A percentile compares a stretch with the other conserved stretches of the same genome.
Conservation (phyloP, 1,140 invertebrate genomes). For the Platyscapa corneri region DNA sequence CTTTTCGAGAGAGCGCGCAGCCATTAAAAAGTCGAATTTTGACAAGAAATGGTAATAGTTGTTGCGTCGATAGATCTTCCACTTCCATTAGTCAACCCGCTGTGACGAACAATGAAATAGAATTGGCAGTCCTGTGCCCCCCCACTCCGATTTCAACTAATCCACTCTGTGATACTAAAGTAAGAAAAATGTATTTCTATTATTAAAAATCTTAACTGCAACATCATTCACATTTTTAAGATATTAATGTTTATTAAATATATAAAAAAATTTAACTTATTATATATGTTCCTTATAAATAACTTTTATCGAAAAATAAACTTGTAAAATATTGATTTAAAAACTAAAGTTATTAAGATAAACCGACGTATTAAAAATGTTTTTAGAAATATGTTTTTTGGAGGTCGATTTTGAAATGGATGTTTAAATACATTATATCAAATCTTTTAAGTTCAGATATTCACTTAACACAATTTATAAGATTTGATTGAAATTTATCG, state of each 20-base stretch:
- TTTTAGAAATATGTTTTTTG: neutral
- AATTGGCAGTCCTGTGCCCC: slow-evolving; percentile 68
- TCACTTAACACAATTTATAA: neutral
- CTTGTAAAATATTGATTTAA: too few species aligned
- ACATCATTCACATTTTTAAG: too few species aligned
- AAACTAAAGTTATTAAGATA: neutral
- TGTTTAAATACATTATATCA: neutral
- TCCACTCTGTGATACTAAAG: slow-evolving; percentile 66
- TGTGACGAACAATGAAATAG: slow-evolving; percentile 65
- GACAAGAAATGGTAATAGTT: slow-evolving; percentile 65
- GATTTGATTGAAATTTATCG: neutral
- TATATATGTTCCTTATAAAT: too few species aligned
- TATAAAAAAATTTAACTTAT: too few species aligned
- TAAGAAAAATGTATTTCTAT: slow-evolving; percentile 38
- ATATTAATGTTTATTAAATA: too few species aligned
- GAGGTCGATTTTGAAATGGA: neutral
- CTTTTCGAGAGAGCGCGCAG: slow-evolving; percentile 63
- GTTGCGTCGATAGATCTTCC: slow-evolving; percentile 67
- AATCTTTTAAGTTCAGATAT: neutral
- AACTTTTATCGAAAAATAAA: too few species aligned
- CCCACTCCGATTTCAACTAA: slow-evolving; percentile 64
- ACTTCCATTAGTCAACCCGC: slow-evolving; percentile 66
- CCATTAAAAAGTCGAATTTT: slow-evolving; percentile 62
- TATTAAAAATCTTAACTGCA: neutral
- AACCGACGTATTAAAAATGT: neutral